Base-by-base conservation (phyloP, 2,888 invertebrate genomes). In the Drosophila greeni region DNA sequence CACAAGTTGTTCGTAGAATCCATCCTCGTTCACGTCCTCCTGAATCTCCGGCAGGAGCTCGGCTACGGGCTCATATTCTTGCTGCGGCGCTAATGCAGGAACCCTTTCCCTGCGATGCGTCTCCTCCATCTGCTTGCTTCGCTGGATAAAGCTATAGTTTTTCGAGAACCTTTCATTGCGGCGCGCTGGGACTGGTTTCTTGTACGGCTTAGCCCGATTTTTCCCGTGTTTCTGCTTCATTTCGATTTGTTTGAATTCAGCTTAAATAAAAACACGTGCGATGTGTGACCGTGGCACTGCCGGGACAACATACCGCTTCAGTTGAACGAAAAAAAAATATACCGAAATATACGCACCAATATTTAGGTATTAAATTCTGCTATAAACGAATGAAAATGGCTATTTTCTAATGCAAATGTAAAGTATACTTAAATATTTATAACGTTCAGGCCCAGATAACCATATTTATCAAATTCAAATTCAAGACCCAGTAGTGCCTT, bases 71-170 rank as follows among this genome's bases (percentile, higher is more conserved):
- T 33, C 31, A 57, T 37, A 71, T 48, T 74, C 73, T 20, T 29
- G 37, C 20, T 71, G 70, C 20, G 74, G 64, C 48, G 78, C 77
- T 54, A 78, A 45, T 72, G 58, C 55, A 65, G 66, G 66, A 9
- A 58, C 9, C 9, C 66, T 78, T 36, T 84, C 82, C 9, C 78
- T 57, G 23, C 75, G 76, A 9, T 85, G 77, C 8, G 70, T 39
- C 42, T 86, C 84, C 64, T 86, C 88, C 57, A 86, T 83, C 67
- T 87, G 82, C 45, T 86, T 85, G 64, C 86, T 87, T 36, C 87
- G 72, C 42, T 86, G 80, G 16, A 87, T 87, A 31, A 82, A 86
- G 9, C 79, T 82, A 11, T 76, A 75, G 40, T 87, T 87, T 49
- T 85, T 86, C 1, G 69, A 45, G 49, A 72, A 73, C 18, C 65